Base-by-base conservation (phyloP, 2,888 invertebrate genomes). In the Quadroppia sp. region DNA sequence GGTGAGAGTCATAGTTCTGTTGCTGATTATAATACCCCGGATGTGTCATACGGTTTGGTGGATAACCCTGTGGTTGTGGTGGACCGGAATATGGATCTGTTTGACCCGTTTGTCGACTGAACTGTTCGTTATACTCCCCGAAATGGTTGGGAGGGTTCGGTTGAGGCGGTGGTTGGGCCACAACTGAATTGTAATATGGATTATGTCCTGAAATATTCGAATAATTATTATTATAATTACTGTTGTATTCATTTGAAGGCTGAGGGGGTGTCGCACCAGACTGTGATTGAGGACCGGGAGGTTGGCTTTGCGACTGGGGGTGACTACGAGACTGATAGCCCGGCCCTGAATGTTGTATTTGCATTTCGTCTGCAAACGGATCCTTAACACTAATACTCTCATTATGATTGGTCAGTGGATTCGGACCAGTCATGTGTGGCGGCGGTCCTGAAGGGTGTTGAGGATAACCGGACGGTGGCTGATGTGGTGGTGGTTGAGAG, bases 401-500 rank as follows among this genome's bases (percentile, higher is more conserved):
- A 17, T 73, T 64, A 56, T 71, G 71, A 71, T 71, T 53, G 32
- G 56, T 32, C 23, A 56, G 28, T 25, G 48, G 71, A 25, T 71
- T 53, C 30, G 2, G 71, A 25, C 71, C 71, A 25, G 23, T 50
- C 45, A 59, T 59, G 15, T 40, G 45, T 17, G 67, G 61, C 7
- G 61, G 61, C 20, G 61, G 61, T 36, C 61, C 61, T 7, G 61
- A 64, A 15, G n/a, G 61, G n/a, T 64, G 61, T 23, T 20, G 53
- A 0, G 61, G 36, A 36, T 64, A 64, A 4, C 36, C 36, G 6
- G 45, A n/a, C 28, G 64, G 61, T 25, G 30, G 72, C n/a, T 53
- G 56, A 45, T 67, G 64, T n/a, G 75, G 79, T 80, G 78, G 87
- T 87, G 64, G 86, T 86, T 73, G 89, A 88, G 77, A 89, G 88